Conservation (phyloP, 1,140 invertebrate species). For the Drosophila cardini region DNA sequence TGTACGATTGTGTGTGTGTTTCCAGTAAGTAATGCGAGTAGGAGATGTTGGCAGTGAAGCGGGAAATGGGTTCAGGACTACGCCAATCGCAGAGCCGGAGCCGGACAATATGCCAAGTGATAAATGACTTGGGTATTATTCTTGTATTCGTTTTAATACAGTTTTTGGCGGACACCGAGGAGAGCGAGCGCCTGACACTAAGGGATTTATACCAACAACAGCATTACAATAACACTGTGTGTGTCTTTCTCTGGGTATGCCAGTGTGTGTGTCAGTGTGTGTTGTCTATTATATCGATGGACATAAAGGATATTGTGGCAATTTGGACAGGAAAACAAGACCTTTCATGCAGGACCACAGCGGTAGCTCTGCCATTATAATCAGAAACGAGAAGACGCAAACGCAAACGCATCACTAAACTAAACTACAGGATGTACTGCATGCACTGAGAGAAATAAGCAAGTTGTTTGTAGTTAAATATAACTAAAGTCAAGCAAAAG, state of each 20-base stretch:
- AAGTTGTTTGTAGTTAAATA: too few relatives aligned
- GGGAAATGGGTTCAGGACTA: conserved; percentile 80
- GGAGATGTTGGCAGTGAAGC: conserved; percentile 72
- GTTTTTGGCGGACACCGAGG: conserved; percentile 44
- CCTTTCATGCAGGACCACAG: conserved; percentile 71
- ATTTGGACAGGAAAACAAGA: conserved; percentile 80
- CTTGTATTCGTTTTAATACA: conserved; percentile 65
- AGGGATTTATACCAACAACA: conserved; percentile 41
- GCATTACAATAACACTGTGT: conserved; percentile 36
- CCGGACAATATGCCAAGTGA: conserved; percentile 84
- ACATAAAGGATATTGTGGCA: conserved; percentile 81
- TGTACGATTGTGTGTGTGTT: conserved; percentile 3
- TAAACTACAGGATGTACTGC: conserved; percentile 72
- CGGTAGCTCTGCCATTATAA: conserved; percentile 22
- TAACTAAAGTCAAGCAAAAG: too few relatives aligned
- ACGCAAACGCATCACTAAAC: conserved; percentile 51
- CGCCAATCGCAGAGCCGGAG: conserved; percentile 80
- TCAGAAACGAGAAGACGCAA: conserved; percentile 23
- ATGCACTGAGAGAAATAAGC: neutral
- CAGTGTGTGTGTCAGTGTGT: conserved; percentile 28
- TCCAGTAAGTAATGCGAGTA: conserved; percentile 27
- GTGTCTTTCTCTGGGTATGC: conserved; percentile 5
- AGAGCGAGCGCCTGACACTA: conserved; percentile 33
- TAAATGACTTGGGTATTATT: conserved; percentile 80
- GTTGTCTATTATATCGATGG: conserved; percentile 58